Evolutionary conservation across 2,888 invertebrate species (phyloP).

Genomic region (Drosophila mettleri): DNA sequence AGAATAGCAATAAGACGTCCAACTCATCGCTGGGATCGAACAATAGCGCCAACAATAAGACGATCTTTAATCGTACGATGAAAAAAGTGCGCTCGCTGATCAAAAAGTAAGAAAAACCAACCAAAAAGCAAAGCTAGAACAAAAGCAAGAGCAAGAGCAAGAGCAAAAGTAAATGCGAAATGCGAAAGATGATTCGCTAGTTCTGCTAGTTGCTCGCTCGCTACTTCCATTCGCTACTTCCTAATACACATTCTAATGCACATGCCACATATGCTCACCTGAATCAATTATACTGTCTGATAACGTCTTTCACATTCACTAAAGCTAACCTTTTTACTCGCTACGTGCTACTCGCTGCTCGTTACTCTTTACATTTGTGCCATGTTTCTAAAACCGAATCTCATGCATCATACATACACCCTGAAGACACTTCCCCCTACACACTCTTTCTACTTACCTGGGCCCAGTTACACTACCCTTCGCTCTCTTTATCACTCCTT

Average conservation of each 20-base stretch:
- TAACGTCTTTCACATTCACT: slow-evolving; percentile 30
- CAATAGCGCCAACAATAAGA: slow-evolving; percentile 88
- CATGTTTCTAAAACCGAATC: slow-evolving; percentile 46
- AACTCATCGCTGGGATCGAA: slow-evolving; percentile 74
- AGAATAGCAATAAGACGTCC: slow-evolving; percentile 73
- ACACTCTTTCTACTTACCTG: slow-evolving; percentile 7
- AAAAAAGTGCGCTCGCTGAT: slow-evolving; percentile 93
- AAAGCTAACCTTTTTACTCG: slow-evolving; percentile 26
- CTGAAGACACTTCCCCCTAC: slow-evolving; percentile 16
- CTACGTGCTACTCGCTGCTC: slow-evolving; percentile 22
- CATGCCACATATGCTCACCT: slow-evolving; percentile 2
- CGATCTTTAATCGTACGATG: slow-evolving; percentile 94
- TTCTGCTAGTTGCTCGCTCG: slow-evolving; percentile 41
- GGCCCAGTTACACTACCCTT: slow-evolving; percentile 22
- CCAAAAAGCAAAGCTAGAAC: slow-evolving; percentile 24
- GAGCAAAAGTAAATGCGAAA: slow-evolving; percentile 17
- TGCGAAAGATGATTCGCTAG: slow-evolving; percentile 41
- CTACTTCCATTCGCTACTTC: slow-evolving; percentile 31
- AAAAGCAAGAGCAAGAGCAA: slow-evolving; percentile 22
- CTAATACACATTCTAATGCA: slow-evolving; percentile 29
- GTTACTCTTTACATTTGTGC: slow-evolving; percentile 56
- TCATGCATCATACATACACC: slow-evolving; percentile 37
- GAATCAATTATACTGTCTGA: slow-evolving; percentile 26
- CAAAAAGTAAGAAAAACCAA: slow-evolving; percentile 85
- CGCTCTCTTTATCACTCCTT: slow-evolving; percentile 9